These are phyloP conservation scores for Atrichornis clamosus DNA, from an alignment of 2,113 vertebrate genomes.

Conservation along the genomic window DNA sequence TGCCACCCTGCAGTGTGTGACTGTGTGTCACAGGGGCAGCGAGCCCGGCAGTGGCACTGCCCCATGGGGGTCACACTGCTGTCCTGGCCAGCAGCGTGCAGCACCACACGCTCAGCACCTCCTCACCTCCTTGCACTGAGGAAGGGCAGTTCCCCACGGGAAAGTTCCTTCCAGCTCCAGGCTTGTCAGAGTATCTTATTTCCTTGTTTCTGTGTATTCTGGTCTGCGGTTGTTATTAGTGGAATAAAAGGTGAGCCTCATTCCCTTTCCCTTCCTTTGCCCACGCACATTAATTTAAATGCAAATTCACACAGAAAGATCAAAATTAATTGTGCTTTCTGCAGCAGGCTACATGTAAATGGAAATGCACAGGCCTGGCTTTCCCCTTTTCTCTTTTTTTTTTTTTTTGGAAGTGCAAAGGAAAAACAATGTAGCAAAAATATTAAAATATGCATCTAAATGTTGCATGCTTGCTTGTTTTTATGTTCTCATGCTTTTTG, in stretches of 20 bases:
- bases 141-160: not conserved
- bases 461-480: not conserved
- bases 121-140: not conserved
- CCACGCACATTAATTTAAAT: conserved; percentile 41
- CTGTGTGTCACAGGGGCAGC: rapidly evolving
- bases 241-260: not conserved
- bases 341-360: not conserved
- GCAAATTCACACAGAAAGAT: conserved; percentile 37
- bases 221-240: not conserved
- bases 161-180: not conserved
- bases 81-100: not conserved
- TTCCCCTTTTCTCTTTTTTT: not conserved
- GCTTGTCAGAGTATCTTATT: not conserved
- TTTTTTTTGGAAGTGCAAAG: not conserved
- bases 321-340: conserved; percentile 49
- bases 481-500: not conserved
- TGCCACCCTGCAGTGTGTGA: rapidly evolving
- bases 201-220: not conserved
- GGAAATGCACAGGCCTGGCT: not conserved
- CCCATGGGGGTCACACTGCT: rapidly evolving
- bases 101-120: rapidly evolving
- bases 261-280: not conserved
- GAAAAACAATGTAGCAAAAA: not conserved
- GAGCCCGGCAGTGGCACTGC: not conserved
- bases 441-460: not conserved